Evolutionary conservation across 2,797 vertebrate species (phyloP).

Genomic region (Melanotaenia maccullochi): DNA sequence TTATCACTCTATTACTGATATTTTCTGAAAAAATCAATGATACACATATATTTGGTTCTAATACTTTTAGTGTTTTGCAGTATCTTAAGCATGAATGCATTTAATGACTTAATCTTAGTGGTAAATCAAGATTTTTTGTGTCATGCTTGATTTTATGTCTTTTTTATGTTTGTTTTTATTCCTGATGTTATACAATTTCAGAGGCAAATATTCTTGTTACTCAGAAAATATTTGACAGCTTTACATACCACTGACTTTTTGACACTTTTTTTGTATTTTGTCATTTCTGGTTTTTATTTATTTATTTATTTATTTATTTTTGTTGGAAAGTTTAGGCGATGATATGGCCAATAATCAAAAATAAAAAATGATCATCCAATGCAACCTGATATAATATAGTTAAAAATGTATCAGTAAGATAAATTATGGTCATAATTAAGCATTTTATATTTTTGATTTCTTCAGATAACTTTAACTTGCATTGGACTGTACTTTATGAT

Average conservation of each 20-base stretch:
- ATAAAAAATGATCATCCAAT: not conserved
- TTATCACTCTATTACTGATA: constrained; percentile 3
- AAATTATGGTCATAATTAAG: not conserved
- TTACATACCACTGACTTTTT: not conserved
- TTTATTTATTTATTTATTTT: no score
- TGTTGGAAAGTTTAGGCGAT: not conserved
- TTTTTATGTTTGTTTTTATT: not conserved
- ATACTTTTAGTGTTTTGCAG: not conserved
- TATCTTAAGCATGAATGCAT: not conserved
- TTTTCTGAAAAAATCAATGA: not conserved
- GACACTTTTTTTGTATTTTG: no score
- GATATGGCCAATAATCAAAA: not conserved
- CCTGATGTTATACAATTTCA: not conserved
- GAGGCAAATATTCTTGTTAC: not conserved
- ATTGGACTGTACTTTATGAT: not conserved
- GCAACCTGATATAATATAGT: not conserved
- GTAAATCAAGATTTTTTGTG: not conserved
- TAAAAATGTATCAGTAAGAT: not conserved
- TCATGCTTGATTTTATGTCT: no score
- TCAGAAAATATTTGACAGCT: not conserved
- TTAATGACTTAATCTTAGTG: not conserved
- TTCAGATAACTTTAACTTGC: not conserved
- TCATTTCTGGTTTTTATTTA: no score
- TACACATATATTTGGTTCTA: not conserved
- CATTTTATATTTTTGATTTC: not conserved